A percentile compares a stretch with the other conserved stretches of the same genome.
Conservation (phyloP, 1,140 invertebrate species). For the Capitella teleta region DNA sequence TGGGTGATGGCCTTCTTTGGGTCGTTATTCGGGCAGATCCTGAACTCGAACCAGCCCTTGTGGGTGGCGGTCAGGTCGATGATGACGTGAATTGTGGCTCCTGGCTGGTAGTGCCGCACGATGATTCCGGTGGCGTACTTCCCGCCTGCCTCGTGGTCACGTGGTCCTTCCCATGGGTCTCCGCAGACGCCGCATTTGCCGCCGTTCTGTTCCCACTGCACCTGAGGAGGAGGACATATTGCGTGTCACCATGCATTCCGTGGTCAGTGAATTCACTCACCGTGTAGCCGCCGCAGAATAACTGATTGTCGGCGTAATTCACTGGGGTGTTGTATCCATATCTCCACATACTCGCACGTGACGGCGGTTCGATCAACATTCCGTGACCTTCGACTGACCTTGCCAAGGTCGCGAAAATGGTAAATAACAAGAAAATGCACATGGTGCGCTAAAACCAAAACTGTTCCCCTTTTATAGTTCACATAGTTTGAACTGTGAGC, state of each 20-base stretch:
- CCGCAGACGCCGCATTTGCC: conserved; percentile 44
- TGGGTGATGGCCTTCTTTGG: conserved; percentile 34
- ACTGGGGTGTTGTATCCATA: conserved; percentile 60
- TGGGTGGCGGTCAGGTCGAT: conserved; percentile 24
- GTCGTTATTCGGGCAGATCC: conserved; percentile 59
- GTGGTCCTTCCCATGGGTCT: conserved; percentile 24
- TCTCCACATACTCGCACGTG: conserved; percentile 69
- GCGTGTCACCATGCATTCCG: no score
- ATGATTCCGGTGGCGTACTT: conserved; percentile 26
- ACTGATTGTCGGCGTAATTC: conserved; percentile 81
- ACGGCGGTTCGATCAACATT: conserved; percentile 70
- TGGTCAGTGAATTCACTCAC: conserved; percentile 46
- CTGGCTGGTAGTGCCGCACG: conserved; percentile 10
- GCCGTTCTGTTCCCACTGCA: conserved; percentile 27
- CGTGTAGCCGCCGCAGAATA: conserved; percentile 77
- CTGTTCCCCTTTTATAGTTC: no score
- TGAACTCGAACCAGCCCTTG: conserved; percentile 74
- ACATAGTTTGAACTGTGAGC: no score
- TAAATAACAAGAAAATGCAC: background rate
- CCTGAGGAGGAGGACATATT: conserved; percentile 17
- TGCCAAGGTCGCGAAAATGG: background rate
- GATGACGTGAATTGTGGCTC: conserved; percentile 16
- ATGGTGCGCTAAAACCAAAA: no score
- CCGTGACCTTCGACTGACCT: conserved; percentile 52
- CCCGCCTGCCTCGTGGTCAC: conserved; percentile 38